These are phyloP conservation scores for Montipora cactus DNA, from an alignment of 64 coral and sea anemone species.

Conservation along the genomic window DNA sequence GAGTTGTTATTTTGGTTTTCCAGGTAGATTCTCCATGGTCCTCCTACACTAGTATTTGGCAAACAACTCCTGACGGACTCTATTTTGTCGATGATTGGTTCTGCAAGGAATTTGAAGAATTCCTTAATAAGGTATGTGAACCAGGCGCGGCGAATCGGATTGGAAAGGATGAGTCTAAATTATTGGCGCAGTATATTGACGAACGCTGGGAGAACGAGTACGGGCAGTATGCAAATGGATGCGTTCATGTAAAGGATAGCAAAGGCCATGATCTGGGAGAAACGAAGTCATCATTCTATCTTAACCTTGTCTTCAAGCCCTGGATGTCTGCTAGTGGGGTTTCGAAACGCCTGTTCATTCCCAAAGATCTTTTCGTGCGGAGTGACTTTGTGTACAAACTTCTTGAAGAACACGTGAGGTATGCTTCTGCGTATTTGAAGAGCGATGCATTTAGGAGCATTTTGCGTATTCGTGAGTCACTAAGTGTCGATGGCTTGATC, in stretches of 20 bases:
- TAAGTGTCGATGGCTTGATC: slow-evolving; percentile 70
- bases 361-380: slow-evolving; percentile 49
- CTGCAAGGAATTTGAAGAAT: slow-evolving; percentile 76
- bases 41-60: slow-evolving; percentile 62
- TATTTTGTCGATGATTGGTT: slow-evolving; percentile 78
- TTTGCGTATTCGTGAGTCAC: slow-evolving; percentile 35
- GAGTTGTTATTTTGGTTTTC: neutral
- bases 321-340: slow-evolving; percentile 42
- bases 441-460: slow-evolving; percentile 54
- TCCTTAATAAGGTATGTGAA: neutral
- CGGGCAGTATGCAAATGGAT: slow-evolving; percentile 55
- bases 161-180: neutral
- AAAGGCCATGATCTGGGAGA: slow-evolving; percentile 43
- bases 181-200: slow-evolving; percentile 54
- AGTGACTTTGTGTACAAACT: slow-evolving; percentile 33
- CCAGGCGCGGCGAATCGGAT: neutral
- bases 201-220: slow-evolving; percentile 75
- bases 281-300: slow-evolving; percentile 72
- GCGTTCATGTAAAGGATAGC: slow-evolving; percentile 58
- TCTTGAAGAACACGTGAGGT: slow-evolving; percentile 70
- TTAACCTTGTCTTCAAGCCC: slow-evolving; percentile 60
- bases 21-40: slow-evolving; percentile 77
- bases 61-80: slow-evolving; percentile 46
- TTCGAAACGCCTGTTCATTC: slow-evolving; percentile 12
- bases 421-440: slow-evolving; percentile 37